Evolutionary conservation across 2,797 vertebrate species (phyloP), one percentile per base, ranked within the genome.

Genomic region (Pangasius sanitwongsei): DNA sequence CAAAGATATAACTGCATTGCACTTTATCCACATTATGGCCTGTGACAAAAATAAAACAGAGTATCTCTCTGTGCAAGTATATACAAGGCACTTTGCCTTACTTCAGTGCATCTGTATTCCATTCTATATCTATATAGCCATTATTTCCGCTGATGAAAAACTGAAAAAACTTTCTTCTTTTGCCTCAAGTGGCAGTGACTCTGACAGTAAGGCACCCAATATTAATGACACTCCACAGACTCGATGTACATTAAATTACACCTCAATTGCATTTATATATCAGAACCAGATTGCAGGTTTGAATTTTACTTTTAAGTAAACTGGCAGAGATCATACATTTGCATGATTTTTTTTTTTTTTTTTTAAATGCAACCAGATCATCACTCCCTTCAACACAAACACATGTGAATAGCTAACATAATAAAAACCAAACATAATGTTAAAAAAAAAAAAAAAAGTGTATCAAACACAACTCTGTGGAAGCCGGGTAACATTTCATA

Each of bases 151-250:
- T 53, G 16, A 59, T 86, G 72, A 50, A 48, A 85, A 48, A n/a
- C 34, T 9, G 37, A 48, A 87, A 83, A 70, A 50, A 37, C 28
- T 25, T 88, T 75, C 16, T 74, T 82, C 77, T 87, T 53, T 88
- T 88, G 83, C 89, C 91, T 91, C 87, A 57, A 86, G 61, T 61
- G 88, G 90, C 89, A 88, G 63, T 78, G 6, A 90, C 91, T 93
- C 91, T 87, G 87, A 93, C 92, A 91, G 87, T 94, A 95, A 95
- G 94, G 93, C 95, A 95, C 93, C 95, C 93, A 81, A 53, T 88
- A 89, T 93, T 92, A 83, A 88, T 89, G 86, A 92, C 83, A 69
- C 83, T 31, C 16, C 65, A 77, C 67, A 48, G n/a, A 78, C 87
- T 83, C 23, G 50, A 88, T n/a, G 80, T 61, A 8, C 37, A 87